Evolutionary conservation across 1,140 invertebrate species (phyloP).

Genomic region (Drosophila kanapiae): DNA sequence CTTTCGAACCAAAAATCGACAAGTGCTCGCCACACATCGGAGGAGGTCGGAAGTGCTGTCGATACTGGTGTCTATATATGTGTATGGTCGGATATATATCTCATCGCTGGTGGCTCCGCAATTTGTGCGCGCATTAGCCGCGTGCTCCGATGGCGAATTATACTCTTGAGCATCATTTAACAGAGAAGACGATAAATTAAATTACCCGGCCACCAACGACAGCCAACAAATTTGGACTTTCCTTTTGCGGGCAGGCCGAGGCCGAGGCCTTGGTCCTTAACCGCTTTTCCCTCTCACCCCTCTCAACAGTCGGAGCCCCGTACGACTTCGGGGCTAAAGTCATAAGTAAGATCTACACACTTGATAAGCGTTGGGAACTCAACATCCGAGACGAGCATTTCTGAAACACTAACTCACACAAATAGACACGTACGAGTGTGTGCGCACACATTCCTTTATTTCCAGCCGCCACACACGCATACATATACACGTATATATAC

Average conservation of each 20-base stretch:
- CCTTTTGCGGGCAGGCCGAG: constrained; percentile 43
- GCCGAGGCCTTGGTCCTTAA: constrained; percentile 29
- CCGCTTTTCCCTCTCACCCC: constrained; percentile 8
- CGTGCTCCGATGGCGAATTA: constrained; percentile 68
- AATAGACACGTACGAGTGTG: constrained; percentile 71
- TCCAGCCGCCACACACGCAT: constrained; percentile 3
- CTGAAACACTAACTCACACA: constrained; percentile 82
- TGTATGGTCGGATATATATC: constrained; percentile 32
- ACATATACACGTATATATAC: constrained; percentile 31
- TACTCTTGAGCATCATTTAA: constrained; percentile 84
- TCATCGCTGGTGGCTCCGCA: constrained; percentile 43
- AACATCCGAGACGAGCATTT: constrained; percentile 75
- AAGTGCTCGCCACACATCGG: not conserved
- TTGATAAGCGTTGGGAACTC: constrained; percentile 79
- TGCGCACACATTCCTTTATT: constrained; percentile 27
- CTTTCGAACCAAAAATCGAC: not conserved
- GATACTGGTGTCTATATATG: constrained; percentile 5
- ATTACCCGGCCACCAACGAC: constrained; percentile 69
- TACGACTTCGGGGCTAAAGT: constrained; percentile 57
- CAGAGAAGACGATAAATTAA: constrained; percentile 83
- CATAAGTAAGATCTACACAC: constrained; percentile 83
- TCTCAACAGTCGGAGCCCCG: not conserved
- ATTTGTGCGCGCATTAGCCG: constrained; percentile 79
- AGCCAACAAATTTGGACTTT: constrained; percentile 81
- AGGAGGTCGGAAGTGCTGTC: constrained; percentile 7